phyloP scores from a whole-genome alignment of 2,888 invertebrate species.

The Caenorhabditis afra region DNA sequence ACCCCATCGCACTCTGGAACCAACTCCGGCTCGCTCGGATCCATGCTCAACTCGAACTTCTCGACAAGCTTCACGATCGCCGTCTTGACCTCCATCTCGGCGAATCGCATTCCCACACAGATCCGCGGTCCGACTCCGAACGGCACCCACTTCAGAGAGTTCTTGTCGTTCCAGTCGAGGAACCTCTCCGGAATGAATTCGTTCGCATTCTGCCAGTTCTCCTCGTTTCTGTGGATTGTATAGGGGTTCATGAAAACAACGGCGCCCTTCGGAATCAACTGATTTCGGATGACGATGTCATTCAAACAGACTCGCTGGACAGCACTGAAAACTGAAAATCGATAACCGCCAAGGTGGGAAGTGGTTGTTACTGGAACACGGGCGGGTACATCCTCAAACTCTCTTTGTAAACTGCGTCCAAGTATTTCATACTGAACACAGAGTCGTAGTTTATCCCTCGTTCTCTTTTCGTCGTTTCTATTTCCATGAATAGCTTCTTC shows the following conservation, averaged over 20 bases:
- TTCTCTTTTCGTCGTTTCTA: conserved; percentile 78
- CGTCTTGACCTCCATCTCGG: conserved; percentile 77
- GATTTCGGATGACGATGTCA: conserved; percentile 60
- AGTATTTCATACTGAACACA: conserved; percentile 68
- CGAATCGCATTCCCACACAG: conserved; percentile 77
- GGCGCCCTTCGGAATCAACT: conserved; percentile 60
- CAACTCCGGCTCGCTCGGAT: conserved; percentile 20
- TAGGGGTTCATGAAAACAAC: conserved; percentile 43
- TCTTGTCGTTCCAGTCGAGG: conserved; percentile 51
- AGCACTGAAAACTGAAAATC: conserved; percentile 59
- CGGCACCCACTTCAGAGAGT: conserved; percentile 72
- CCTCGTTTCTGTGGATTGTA: conserved; percentile 54
- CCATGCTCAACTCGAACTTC: conserved; percentile 46
- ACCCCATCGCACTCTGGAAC: conserved; percentile 30
- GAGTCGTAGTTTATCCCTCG: conserved; percentile 56
- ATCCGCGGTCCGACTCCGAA: conserved; percentile 76
- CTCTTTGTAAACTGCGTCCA: conserved; percentile 76
- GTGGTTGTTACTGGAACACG: conserved; percentile 63
- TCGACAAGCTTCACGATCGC: conserved; percentile 63
- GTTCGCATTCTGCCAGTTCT: conserved; percentile 70
- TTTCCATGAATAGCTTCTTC: conserved; percentile 81
- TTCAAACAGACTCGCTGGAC: conserved; percentile 64
- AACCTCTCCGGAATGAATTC: conserved; percentile 71
- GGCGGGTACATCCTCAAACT: conserved; percentile 73
- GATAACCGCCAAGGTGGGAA: background rate